Percentiles rank a stretch among this genome's conserved stretches.
Conservation (phyloP, 2,113 vertebrate genomes). For the Herpailurus yagouaroundi region DNA sequence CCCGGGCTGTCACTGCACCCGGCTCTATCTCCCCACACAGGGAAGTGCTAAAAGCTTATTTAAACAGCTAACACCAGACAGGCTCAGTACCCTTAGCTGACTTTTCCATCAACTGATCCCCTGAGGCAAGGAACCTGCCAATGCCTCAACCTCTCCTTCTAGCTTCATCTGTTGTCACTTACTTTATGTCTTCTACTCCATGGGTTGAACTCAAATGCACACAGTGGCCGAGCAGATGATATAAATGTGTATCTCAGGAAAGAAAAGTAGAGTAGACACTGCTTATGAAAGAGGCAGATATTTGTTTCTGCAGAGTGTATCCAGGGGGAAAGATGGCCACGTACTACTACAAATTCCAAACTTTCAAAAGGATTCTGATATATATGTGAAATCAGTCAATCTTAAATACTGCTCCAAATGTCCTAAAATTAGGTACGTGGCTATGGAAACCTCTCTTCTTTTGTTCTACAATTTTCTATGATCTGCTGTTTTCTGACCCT, state of each 20-base stretch:
- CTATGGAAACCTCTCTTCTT: neutral
- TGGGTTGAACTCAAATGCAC: neutral
- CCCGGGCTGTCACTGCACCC: neutral
- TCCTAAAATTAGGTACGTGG: neutral
- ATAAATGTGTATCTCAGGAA: accelerated
- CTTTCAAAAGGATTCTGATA: conserved; percentile 7
- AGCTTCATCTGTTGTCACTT: neutral
- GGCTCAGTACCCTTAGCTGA: neutral
- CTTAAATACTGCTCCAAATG: neutral
- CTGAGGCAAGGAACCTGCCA: neutral
- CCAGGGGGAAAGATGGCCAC: neutral
- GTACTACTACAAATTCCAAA: neutral
- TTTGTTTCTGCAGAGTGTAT: neutral
- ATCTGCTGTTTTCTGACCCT: neutral
- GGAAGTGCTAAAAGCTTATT: conserved; percentile 39
- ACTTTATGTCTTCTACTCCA: neutral
- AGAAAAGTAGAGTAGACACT: neutral
- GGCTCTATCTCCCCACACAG: neutral
- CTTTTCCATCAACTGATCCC: neutral
- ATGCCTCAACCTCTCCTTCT: neutral
- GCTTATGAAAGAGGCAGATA: neutral
- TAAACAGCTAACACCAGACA: neutral
- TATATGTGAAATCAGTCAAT: neutral
- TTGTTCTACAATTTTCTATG: neutral
- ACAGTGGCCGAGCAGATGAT: neutral